These are phyloP conservation scores for Paratrypauchen microcephalus DNA, from an alignment of 2,797 vertebrate species.

Conservation along the genomic window DNA sequence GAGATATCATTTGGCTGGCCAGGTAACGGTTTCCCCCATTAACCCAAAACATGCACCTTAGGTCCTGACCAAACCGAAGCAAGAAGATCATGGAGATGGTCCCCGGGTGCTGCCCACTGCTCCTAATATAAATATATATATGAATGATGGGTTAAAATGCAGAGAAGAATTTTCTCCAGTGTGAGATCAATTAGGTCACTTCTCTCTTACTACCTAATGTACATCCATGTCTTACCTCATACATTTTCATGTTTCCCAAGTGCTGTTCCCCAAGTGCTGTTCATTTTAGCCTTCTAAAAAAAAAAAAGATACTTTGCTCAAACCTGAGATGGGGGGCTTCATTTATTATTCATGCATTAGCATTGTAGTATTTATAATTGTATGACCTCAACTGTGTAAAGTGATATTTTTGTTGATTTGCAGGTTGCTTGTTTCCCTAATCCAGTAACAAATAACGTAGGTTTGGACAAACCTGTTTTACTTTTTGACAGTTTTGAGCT, in stretches of 20 bases:
- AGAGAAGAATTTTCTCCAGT: too few species aligned
- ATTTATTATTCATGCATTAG: conserved; percentile 5
- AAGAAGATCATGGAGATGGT: too few species aligned
- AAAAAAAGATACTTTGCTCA: background rate
- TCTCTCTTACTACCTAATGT: too few species aligned
- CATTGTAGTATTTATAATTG: conserved; percentile 17
- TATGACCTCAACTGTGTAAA: conserved; percentile 1
- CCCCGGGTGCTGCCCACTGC: too few species aligned
- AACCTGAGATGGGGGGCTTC: background rate
- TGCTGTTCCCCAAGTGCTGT: background rate
- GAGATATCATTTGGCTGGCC: too few species aligned
- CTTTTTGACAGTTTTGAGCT: background rate
- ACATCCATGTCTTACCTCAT: too few species aligned
- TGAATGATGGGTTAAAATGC: too few species aligned
- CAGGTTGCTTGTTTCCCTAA: background rate
- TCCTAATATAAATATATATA: too few species aligned
- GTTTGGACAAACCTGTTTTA: background rate
- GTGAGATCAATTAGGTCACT: too few species aligned
- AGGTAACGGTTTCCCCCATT: too few species aligned
- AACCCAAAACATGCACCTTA: too few species aligned
- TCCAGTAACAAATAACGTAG: background rate
- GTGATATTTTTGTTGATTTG: background rate
- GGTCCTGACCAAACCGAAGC: too few species aligned
- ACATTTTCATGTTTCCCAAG: background rate
- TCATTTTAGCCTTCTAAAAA: background rate